Conservation (phyloP, 2,113 vertebrate genomes). For the Carlito syrichta region DNA sequence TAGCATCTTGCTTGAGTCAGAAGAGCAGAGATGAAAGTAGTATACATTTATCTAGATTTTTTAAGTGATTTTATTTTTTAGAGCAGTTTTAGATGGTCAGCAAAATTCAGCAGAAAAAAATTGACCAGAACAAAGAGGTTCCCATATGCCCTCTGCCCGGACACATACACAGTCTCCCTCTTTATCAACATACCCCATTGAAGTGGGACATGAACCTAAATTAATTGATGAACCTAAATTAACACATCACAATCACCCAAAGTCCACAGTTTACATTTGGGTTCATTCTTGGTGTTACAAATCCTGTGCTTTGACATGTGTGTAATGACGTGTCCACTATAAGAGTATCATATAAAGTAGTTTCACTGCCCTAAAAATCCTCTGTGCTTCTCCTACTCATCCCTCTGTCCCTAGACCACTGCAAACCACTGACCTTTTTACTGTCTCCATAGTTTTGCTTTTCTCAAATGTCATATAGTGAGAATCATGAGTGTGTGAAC, state of each 20-base stretch:
- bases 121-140: not conserved
- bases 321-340: not conserved
- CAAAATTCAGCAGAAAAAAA: not conserved
- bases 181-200: not conserved
- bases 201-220: not conserved
- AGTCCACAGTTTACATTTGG: not conserved
- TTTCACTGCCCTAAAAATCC: not conserved
- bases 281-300: not conserved
- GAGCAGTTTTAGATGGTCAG: not conserved
- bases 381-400: not conserved
- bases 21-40: not conserved
- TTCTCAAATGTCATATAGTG: not conserved
- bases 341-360: not conserved
- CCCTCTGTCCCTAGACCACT: not conserved
- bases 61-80: not conserved
- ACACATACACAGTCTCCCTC: not conserved
- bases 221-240: fast-evolving
- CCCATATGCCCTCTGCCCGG: not conserved
- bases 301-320: not conserved
- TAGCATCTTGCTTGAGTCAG: not conserved
- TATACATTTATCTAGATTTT: not conserved
- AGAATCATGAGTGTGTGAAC: not conserved
- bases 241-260: not conserved
- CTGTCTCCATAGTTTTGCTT: not conserved
- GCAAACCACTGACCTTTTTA: not conserved